Evolutionary conservation across 1,140 invertebrate species (phyloP), one percentile per base, ranked within the genome.

Genomic region (Theocolax elegans): DNA sequence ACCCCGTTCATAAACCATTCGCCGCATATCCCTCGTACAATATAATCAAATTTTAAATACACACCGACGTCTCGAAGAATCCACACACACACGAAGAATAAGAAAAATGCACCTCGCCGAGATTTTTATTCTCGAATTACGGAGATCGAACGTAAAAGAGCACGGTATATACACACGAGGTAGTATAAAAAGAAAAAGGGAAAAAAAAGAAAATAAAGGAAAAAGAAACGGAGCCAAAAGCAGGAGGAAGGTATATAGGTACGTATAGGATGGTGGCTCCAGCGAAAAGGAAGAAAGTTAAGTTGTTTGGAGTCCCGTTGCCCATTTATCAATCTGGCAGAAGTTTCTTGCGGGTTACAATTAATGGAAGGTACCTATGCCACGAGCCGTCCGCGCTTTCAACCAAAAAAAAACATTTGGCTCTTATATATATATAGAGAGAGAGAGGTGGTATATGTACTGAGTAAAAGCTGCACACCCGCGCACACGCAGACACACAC

Each of bases 311-410:
- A 69, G 67, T 62, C 67, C 46, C 66, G 66, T 62, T 63, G 56
- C 48, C 67, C 59, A 69, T 69, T 69, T 69, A 69, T 69, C 67
- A 69, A 69, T 69, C 59, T 63, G 58, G 67, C 58, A 63, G 58
- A 69, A 69, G 67, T 69, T 69, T 69, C 49, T 69, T 69, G 67
- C 31, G 48, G 25, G 21, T 27, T 7, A 63, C 58, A 69, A 69
- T 69, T 69, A 63, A 69, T 69, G 67, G 67, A 62, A 69, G 67
- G 67, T 62, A 69, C n/a, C n/a, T n/a, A n/a, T 62, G 62, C 58
- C 67, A 21, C 19, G 59, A 46, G 51, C 38, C 51, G 40, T 54
- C 64, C 64, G 23, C 23, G 35, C 48, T 12, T 12, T n/a, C 38
- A 51, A 10, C 23, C n/a, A 4, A 31, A 42, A 51, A 29, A 60